Evolutionary conservation across 2,797 vertebrate species (phyloP), one percentile per base, ranked within the genome.

Genomic region (Poliocrania exsul): DNA sequence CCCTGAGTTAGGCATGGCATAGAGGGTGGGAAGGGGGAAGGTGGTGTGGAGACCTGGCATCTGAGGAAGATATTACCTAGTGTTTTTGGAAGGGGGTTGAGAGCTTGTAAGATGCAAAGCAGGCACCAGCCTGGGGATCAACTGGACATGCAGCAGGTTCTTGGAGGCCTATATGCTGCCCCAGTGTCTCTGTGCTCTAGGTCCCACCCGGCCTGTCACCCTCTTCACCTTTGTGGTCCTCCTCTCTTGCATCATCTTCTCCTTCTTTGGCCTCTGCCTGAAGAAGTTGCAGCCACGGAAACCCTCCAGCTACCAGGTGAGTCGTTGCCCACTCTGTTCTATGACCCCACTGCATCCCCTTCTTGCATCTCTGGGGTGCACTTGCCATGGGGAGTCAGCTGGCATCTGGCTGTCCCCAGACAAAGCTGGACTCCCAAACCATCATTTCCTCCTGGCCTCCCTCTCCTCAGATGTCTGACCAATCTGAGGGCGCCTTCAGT

Each of bases 181-280:
- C n/a, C 53, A 92, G 38, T 90, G 70, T 95, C 77, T 97, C 66
- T 96, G 57, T 83, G 74, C 31, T 84, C 13, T 97, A 99, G 99
- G 99, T 92, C 95, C 98, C 12, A 37, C 98, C 20, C 98, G 98
- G 84, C 98, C 98, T 81, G 98, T 99, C 95, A 99, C 99, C 33
- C 97, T 99, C 86, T 99, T 99, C 93, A 99, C 99, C 51, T 98
- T 98, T 3, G 96, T 97, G 66, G 98, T 98, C 54, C 98, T 99
- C 91, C 92, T 99, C 37, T 92, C 95, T 92, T 99, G 98, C 82
- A 91, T 99, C 17, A 2, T 98, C 81, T 98, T 99, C 80, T 98
- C 98, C 49, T 97, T 99, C 90, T 95, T 98, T 60, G 98, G 98
- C 87, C 94, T 99, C 85, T 99, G 99, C 97, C 97, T 99, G 96